Evolutionary conservation across 2,888 invertebrate genomes (phyloP), one percentile per base, ranked within the genome.

Genomic region (Lycocerus yunnanus): DNA sequence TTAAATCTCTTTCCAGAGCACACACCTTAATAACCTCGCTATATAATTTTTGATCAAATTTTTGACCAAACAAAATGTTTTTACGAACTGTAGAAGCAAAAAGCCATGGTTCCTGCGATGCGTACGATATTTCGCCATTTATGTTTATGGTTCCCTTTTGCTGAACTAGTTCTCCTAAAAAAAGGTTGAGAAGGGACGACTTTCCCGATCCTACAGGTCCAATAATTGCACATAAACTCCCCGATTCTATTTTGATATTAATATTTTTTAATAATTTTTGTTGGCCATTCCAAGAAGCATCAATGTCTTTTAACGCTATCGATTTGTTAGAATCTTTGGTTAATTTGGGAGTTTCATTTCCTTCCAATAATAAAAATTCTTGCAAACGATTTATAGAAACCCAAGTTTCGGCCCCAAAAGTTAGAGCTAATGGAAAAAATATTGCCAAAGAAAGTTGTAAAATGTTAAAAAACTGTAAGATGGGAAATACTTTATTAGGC

Each of bases 131-230:
- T 11, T 79, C 82, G n/a, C 93, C 93, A 16, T 86, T 86, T 1
- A 92, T 84, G 21, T 84, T 73, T 16, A 92, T 81, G 8, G 82
- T 86, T 0, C 93, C 93, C 2, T 81, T 88, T 80, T 66, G 78
- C 11, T 83, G 78, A 5, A 89, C 88, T 1, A 93, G 83, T 84
- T 94, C 93, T 2, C 90, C 90, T 13, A 71, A 15, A 14, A 93
- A 85, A 43, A 91, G 84, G 78, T 90, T 89, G 1, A 91, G 82
- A 14, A 91, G 77, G 0, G 90, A 89, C 78, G 86, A 88, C 85
- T 93, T 97, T 83, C 97, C 97, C 21, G 95, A 90, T 8, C 97
- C 97, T 11, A 97, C 97, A 0, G 96, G 92, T 11, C 97, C 97
- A 75, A 97, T 93, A 15, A 97, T 89, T 2, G 94, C 95, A 79